Base-by-base conservation (phyloP, 1,140 invertebrate genomes). In the Ostrea edulis region DNA sequence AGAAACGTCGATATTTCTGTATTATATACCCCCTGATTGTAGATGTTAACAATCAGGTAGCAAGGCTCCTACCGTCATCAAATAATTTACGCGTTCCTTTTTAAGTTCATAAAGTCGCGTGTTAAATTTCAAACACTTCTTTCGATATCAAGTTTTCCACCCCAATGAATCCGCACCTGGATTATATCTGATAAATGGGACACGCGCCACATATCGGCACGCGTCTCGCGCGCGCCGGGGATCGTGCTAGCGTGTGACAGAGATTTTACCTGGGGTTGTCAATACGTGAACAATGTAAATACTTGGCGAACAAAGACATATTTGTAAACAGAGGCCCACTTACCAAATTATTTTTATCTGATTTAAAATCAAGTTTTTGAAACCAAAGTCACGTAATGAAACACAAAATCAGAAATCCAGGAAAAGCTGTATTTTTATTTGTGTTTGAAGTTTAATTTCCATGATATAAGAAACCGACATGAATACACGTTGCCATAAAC, bases 161-260 rank as follows among this genome's bases (percentile, higher is more conserved):
- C 68, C 68, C 68, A 77, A 25, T 14, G 25, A 77, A 77, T 77
- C 68, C 68, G 29, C 68, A 77, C 68, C 68, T 77, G 68, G 29
- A 11, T 25, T 77, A 14, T 77, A 77, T 35, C 68, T 35, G 68
- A 77, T 77, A 22, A 29, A 8, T 22, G 29, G 25, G 25, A 9
- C 25, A 14, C 22, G 17, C 22, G 22, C 68, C 25, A 29, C 25
- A 11, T 77, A 14, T 77, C 22, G 68, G 68, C 68, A 77, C 68
- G 68, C 8, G 68, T 14, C 25, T 2, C 22, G 25, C 68, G 22
- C 68, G 68, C 68, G 68, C 68, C 25, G 5, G 29, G 35, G 25
- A 25, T 14, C 35, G 68, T 77, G 25, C 25, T 14, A 22, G 29
- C 68, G 68, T 77, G 68, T 25, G 68, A 77, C 68, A 29, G 25